phyloP scores from a whole-genome alignment of 2,113 vertebrate species.

The Phodopus roborovskii region DNA sequence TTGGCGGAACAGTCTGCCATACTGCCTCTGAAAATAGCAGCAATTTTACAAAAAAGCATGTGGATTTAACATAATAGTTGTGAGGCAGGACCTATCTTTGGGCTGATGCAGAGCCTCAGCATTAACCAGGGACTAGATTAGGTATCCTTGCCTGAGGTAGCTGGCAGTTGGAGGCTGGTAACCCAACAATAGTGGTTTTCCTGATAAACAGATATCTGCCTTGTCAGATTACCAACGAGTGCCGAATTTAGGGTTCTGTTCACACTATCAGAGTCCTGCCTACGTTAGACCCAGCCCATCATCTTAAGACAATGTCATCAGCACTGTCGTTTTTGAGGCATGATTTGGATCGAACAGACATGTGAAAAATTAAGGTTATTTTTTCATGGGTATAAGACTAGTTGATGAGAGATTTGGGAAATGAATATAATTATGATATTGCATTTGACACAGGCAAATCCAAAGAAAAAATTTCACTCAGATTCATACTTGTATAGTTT shows the following conservation, averaged over 20 bases:
- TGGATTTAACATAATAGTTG: too few relatives aligned
- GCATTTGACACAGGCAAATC: not conserved
- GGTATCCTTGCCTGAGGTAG: not conserved
- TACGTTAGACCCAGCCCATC: not conserved
- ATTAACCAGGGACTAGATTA: not conserved
- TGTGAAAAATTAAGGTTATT: not conserved
- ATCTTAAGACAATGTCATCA: not conserved
- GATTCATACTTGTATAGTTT: not conserved
- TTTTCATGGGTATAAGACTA: not conserved
- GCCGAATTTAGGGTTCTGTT: too few relatives aligned
- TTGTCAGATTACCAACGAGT: not conserved
- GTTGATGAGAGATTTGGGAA: not conserved
- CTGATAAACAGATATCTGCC: too few relatives aligned
- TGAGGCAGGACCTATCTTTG: not conserved
- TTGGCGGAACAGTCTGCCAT: fast-evolving
- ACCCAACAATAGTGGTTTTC: not conserved
- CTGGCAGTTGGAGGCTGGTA: not conserved
- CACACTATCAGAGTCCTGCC: not conserved
- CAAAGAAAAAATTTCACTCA: not conserved
- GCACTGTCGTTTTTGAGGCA: not conserved
- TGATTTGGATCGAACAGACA: not conserved
- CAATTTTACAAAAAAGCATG: not conserved
- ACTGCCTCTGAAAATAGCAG: not conserved
- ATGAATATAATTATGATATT: not conserved
- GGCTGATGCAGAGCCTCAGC: too few relatives aligned